Evolutionary conservation across 1,140 invertebrate genomes (phyloP).

Genomic region (Diabrotica virgifera): DNA sequence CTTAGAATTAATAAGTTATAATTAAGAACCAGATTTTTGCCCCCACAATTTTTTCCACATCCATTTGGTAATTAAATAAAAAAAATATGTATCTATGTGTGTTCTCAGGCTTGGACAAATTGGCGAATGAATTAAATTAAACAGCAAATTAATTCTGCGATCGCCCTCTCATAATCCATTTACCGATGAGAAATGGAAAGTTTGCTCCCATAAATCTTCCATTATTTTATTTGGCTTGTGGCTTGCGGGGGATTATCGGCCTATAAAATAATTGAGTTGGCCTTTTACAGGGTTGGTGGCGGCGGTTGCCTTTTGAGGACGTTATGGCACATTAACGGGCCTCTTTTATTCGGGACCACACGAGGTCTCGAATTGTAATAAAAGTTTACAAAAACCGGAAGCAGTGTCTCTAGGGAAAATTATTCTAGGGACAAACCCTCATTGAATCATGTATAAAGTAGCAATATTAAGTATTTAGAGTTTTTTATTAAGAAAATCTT

Average conservation of each 20-base stretch:
- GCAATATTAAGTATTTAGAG: too few relatives aligned
- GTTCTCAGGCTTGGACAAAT: too few relatives aligned
- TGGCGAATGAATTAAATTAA: too few relatives aligned
- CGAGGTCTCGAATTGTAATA: slow-evolving; percentile 11
- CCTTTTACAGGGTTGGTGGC: neutral
- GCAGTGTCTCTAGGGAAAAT: neutral
- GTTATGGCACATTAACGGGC: slow-evolving; percentile 9
- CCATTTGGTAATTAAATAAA: too few relatives aligned
- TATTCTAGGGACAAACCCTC: too few relatives aligned
- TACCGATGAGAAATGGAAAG: slow-evolving; percentile 36
- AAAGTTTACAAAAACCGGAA: neutral
- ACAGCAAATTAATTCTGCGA: neutral
- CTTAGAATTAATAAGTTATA: too few relatives aligned
- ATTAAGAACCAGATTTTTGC: too few relatives aligned
- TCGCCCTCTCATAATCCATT: slow-evolving; percentile 27
- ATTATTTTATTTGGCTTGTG: slow-evolving; percentile 12
- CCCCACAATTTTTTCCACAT: too few relatives aligned
- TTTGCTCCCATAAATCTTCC: slow-evolving; percentile 13
- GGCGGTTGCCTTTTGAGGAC: neutral
- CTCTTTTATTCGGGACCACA: slow-evolving; percentile 7
- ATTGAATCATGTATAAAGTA: too few relatives aligned
- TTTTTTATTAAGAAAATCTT: too few relatives aligned
- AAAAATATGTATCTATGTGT: too few relatives aligned
- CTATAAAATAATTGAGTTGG: slow-evolving; percentile 7
- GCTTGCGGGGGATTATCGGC: slow-evolving; percentile 12